Evolutionary conservation across 1,140 invertebrate genomes (phyloP), one percentile per base, ranked within the genome.

Genomic region (Euura lappo): DNA sequence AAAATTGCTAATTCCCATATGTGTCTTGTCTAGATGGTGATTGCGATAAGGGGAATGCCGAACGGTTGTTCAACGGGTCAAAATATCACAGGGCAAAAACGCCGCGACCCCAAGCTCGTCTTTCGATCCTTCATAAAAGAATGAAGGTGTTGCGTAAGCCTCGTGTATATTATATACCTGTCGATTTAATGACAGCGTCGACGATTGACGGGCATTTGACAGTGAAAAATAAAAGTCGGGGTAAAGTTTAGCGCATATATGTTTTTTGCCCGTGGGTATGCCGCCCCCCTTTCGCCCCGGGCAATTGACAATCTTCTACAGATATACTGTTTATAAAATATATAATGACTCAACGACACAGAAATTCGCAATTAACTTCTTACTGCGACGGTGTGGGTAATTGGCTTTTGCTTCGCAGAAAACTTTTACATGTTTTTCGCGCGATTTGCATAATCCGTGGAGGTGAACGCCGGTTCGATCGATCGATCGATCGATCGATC

Each of bases 391-490:
- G 51, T 60, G 51, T n/a, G 51, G 8, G 51, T 60, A 60, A 60
- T 60, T 60, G 51, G 51, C 51, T n/a, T 60, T 28, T 60, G 51
- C 51, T 5, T n/a, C 28, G 13, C 8, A 60, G 51, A 60, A 60
- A 60, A 60, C 6, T 60, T 60, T 60, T 60, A 60, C 51, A 60
- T 60, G 51, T 60, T 60, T 28, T 60, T 60, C 51, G 51, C 51
- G 6, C 51, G 2, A 60, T 60, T 60, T 60, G 51, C 51, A 60
- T 60, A 60, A 60, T 60, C 51, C 13, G 8, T 60, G 51, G 28
- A 60, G 10, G 51, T 6, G 51, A 60, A n/a, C 51, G 51, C 13
- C 51, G 28, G 28, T 28, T 28, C 28, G 28, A 28, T 28, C 28
- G 51, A 60, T 8, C 51, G 8, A n/a, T 60, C 51, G 8, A n/a